Evolutionary conservation across 2,797 vertebrate genomes (phyloP).

Genomic region (Alectoris magna): DNA sequence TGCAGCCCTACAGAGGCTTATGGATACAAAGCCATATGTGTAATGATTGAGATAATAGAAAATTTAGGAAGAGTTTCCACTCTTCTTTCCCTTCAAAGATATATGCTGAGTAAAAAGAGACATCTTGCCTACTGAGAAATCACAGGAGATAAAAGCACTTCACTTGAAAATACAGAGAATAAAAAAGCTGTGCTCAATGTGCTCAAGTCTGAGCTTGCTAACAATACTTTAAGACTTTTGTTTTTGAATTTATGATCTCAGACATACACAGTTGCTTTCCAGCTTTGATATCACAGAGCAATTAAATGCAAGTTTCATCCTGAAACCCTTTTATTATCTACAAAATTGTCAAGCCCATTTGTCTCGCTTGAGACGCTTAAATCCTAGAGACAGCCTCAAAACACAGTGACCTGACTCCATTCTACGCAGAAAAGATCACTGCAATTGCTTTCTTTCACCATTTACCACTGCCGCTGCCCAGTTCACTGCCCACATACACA

Average conservation of each 20-base stretch:
- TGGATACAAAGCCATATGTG: background rate
- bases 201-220: background rate
- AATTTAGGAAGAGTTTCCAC: background rate
- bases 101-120: background rate
- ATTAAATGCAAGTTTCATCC: background rate
- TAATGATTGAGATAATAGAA: background rate
- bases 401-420: background rate
- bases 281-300: background rate
- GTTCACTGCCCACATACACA: background rate
- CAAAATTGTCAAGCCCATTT: background rate
- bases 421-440: background rate
- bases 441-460: background rate
- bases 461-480: background rate
- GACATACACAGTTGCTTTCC: accelerated
- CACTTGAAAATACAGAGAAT: background rate
- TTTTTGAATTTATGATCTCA: background rate
- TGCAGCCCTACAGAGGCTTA: background rate
- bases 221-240: background rate
- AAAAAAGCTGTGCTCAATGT: background rate
- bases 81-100: background rate
- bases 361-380: background rate
- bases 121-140: background rate
- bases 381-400: background rate
- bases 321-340: background rate
- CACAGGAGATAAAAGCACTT: background rate